Conservation (phyloP, 2,888 invertebrate species). For the Chymomyza amoena region DNA sequence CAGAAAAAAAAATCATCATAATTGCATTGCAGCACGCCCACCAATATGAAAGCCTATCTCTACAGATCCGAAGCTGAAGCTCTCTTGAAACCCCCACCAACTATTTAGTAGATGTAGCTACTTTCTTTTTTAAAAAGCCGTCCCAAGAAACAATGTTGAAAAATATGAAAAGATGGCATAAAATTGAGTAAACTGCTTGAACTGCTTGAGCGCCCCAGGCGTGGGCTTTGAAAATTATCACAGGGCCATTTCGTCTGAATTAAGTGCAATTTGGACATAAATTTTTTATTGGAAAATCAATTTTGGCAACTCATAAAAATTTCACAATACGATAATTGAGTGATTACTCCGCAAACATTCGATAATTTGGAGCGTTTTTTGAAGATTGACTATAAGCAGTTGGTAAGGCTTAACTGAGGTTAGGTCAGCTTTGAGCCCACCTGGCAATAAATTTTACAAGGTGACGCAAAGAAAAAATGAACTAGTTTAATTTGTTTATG, state of each 20-base stretch:
- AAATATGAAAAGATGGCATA: neutral
- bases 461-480: no score
- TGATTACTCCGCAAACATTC: neutral
- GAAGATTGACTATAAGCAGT: no score
- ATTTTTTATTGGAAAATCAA: neutral
- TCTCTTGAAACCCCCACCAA: neutral
- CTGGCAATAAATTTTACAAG: no score
- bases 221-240: slow-evolving; percentile 7
- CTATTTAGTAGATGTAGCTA: neutral
- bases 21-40: slow-evolving; percentile 28
- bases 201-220: neutral
- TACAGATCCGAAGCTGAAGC: slow-evolving; percentile 24
- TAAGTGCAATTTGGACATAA: neutral
- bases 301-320: neutral
- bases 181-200: neutral
- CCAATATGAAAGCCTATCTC: slow-evolving; percentile 4
- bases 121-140: slow-evolving; percentile 48
- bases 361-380: neutral
- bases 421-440: no score
- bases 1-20: slow-evolving; percentile 33
- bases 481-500: no score
- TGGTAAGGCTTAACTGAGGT: no score
- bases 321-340: neutral
- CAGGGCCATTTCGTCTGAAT: slow-evolving; percentile 3
- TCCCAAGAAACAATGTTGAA: neutral